A percentile compares a stretch with the other conserved stretches of the same genome.
These are phyloP conservation scores for Alethe diademata DNA, from an alignment of 2,113 vertebrate species.

Conservation along the genomic window DNA sequence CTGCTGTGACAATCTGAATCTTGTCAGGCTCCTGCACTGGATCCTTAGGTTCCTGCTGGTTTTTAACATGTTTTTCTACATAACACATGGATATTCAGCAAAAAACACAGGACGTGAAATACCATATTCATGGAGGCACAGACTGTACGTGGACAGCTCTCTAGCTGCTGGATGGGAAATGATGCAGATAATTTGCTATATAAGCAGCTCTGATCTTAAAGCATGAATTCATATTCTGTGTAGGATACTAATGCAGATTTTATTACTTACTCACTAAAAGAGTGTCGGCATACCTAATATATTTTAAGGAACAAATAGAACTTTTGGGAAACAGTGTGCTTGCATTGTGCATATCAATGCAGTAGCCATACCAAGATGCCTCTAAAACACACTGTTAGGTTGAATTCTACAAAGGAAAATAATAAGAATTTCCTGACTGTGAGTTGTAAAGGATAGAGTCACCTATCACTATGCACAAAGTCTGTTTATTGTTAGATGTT, in stretches of 20 bases:
- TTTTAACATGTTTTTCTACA: not conserved
- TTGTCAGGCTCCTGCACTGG: not conserved
- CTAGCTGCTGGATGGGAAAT: conserved; percentile 52
- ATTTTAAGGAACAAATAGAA: conserved; percentile 48
- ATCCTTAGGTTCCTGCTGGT: not conserved
- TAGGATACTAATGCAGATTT: conserved; percentile 52
- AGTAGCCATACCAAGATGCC: not conserved
- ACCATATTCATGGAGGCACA: not conserved
- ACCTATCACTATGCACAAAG: not conserved
- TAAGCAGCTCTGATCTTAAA: conserved; percentile 61
- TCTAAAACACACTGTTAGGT: not conserved
- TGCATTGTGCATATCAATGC: conserved; percentile 10
- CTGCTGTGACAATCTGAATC: conserved; percentile 9
- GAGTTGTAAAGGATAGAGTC: not conserved
- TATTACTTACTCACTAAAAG: conserved; percentile 49
- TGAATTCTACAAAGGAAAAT: not conserved
- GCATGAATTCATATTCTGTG: conserved; percentile 39
- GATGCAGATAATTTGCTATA: conserved; percentile 64
- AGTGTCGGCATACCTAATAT: not conserved
- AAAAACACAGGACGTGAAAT: not conserved
- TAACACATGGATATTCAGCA: conserved; percentile 28
- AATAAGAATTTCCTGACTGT: not conserved
- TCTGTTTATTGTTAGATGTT: not conserved
- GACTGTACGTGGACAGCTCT: conserved; percentile 54
- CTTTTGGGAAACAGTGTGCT: not conserved